Conservation (phyloP, 2,113 vertebrate species). For the Origma solitaria region DNA sequence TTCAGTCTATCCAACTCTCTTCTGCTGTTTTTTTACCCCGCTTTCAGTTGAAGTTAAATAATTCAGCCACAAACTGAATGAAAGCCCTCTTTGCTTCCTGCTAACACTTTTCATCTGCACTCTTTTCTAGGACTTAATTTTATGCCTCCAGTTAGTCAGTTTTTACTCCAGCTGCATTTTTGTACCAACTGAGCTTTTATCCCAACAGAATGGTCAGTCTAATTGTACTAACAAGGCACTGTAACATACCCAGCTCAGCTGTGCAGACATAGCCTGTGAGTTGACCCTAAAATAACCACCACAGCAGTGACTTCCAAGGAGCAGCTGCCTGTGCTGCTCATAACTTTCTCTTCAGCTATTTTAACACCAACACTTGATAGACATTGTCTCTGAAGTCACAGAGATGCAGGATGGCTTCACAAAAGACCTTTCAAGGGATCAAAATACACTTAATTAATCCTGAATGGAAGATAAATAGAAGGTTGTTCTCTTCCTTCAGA, state of each 20-base stretch:
- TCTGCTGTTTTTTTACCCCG: background rate
- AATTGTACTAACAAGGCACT: background rate
- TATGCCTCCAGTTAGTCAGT: background rate
- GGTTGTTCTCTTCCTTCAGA: background rate
- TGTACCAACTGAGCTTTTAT: background rate
- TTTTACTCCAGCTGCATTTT: background rate
- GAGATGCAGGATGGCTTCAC: background rate
- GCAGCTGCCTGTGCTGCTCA: background rate
- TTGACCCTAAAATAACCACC: background rate
- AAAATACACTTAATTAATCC: slow-evolving; percentile 22
- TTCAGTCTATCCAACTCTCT: background rate
- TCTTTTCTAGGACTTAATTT: background rate
- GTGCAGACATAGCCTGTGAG: background rate
- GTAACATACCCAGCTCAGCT: background rate
- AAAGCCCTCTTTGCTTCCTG: background rate
- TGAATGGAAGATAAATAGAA: background rate
- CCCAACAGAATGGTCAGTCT: background rate
- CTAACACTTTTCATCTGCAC: background rate
- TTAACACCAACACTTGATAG: background rate
- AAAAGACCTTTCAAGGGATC: background rate
- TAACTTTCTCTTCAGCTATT: background rate
- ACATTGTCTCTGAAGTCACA: background rate
- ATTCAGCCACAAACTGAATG: background rate
- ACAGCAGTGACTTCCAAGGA: background rate
- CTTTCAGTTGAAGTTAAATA: background rate